Conservation (phyloP, 2,888 invertebrate species). For the Drosophila gaucha region DNA sequence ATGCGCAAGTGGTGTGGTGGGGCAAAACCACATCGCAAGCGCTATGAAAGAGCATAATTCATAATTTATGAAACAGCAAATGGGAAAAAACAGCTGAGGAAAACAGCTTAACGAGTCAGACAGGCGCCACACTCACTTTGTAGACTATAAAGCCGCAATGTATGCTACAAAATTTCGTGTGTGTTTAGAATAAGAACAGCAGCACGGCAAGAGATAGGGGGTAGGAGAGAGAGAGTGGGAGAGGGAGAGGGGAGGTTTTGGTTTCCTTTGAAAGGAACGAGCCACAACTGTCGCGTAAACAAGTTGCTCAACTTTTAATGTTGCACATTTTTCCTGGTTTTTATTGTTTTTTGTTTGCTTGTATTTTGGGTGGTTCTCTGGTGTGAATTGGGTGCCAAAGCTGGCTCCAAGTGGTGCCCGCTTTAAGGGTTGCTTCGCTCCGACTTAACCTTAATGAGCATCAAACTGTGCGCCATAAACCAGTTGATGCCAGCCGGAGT, state of each 20-base stretch:
- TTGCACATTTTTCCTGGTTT: slow-evolving; percentile 56
- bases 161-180: slow-evolving; percentile 40
- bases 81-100: slow-evolving; percentile 16
- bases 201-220: background rate
- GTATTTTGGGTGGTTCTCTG: slow-evolving; percentile 3
- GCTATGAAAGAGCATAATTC: slow-evolving; percentile 56
- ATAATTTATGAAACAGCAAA: slow-evolving; percentile 56
- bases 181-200: background rate
- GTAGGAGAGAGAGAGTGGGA: background rate
- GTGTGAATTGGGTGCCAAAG: slow-evolving; percentile 45
- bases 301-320: slow-evolving; percentile 69
- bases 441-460: slow-evolving; percentile 71
- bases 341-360: slow-evolving; percentile 2
- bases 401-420: slow-evolving; percentile 25
- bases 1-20: background rate
- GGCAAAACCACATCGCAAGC: slow-evolving; percentile 37
- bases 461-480: slow-evolving; percentile 66
- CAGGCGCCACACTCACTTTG: slow-evolving; percentile 46
- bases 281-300: slow-evolving; percentile 62
- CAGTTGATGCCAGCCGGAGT: slow-evolving; percentile 44
- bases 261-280: slow-evolving; percentile 18
- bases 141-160: slow-evolving; percentile 36
- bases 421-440: slow-evolving; percentile 42
- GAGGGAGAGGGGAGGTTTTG: background rate
- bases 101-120: slow-evolving; percentile 43